Conservation (phyloP, 2,113 vertebrate genomes). For the Oryzias woworae region DNA sequence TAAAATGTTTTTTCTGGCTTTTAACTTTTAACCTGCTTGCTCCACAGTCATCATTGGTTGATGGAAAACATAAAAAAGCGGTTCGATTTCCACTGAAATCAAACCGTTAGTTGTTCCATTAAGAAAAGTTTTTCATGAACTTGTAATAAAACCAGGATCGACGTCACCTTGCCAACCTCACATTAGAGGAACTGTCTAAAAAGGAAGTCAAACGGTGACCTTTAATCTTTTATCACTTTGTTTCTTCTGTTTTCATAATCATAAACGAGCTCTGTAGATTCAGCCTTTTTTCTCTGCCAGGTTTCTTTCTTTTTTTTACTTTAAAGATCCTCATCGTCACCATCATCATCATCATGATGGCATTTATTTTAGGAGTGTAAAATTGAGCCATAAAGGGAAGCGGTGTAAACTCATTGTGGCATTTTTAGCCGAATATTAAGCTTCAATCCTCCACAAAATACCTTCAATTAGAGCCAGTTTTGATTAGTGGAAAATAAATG, state of each 20-base stretch:
- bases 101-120: too few relatives aligned
- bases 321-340: conserved; percentile 15
- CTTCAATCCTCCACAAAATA: conserved; percentile 26
- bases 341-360: conserved; percentile 47
- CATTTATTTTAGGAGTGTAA: conserved; percentile 42
- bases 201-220: neutral
- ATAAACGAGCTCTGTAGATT: neutral
- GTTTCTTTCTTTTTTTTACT: conserved; percentile 14
- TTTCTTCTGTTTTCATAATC: neutral
- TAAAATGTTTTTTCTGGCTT: too few relatives aligned
- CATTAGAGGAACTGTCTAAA: too few relatives aligned
- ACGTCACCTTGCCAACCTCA: too few relatives aligned
- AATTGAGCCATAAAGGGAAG: conserved; percentile 37
- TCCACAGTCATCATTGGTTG: too few relatives aligned
- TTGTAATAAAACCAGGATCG: too few relatives aligned
- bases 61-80: too few relatives aligned
- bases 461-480: neutral
- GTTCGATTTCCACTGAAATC: too few relatives aligned
- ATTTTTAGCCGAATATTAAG: conserved; percentile 14
- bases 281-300: neutral
- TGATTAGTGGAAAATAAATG: too few relatives aligned
- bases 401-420: conserved; percentile 28
- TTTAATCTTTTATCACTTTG: neutral
- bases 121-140: too few relatives aligned
- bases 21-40: too few relatives aligned